phyloP scores from a whole-genome alignment of 2,113 vertebrate genomes.

The Verasper variegatus region DNA sequence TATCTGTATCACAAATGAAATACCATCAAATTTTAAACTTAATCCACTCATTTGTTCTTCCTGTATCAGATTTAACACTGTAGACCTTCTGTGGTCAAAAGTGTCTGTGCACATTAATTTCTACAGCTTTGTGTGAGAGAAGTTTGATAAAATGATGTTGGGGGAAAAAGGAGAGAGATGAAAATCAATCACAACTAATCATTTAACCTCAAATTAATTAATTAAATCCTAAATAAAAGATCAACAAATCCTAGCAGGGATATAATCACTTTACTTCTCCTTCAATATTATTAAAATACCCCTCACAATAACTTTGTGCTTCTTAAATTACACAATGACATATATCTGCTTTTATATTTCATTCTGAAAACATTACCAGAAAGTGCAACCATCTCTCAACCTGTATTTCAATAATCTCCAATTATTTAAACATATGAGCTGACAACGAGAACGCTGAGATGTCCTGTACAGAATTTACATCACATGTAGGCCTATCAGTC shows the following conservation, averaged over 20 bases:
- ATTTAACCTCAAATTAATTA: neutral
- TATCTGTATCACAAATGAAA: neutral
- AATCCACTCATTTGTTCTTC: conserved; percentile 32
- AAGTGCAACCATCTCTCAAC: conserved; percentile 2
- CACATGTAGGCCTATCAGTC: conserved; percentile 74
- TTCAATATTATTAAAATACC: conserved; percentile 26
- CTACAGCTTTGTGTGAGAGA: conserved; percentile 19
- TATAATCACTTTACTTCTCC: neutral
- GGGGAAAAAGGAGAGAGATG: neutral
- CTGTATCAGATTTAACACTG: neutral
- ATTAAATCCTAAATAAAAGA: conserved; percentile 6
- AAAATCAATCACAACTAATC: neutral
- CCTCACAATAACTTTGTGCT: conserved; percentile 31
- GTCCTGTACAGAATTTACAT: conserved; percentile 43
- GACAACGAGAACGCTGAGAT: conserved; percentile 9
- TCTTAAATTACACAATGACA: conserved; percentile 5
- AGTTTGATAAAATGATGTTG: neutral
- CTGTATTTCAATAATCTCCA: conserved; percentile 10
- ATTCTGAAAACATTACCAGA: neutral
- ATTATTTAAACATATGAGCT: neutral
- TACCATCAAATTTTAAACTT: neutral
- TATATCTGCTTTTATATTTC: conserved; percentile 20
- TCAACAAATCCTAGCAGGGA: conserved; percentile 3
- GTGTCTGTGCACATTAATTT: neutral
- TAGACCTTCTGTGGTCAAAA: neutral